Percentiles rank a stretch among this genome's conserved stretches.
Evolutionary conservation across 2,888 invertebrate genomes (phyloP).

Genomic region (Augochlorella aurata): DNA sequence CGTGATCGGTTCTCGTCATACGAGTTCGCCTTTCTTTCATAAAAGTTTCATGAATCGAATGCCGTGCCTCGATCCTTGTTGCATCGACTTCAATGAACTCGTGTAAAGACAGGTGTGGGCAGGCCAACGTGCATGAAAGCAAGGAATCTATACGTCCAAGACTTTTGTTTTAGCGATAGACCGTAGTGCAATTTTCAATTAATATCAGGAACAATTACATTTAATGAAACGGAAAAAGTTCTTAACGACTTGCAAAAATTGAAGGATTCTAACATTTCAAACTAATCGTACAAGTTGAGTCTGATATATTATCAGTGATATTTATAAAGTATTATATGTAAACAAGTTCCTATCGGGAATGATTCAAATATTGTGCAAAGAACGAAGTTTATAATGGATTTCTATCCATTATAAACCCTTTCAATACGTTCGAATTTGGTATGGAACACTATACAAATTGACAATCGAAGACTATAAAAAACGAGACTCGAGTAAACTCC

Average conservation of each 20-base stretch:
- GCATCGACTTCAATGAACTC: not conserved
- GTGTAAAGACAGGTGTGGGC: not conserved
- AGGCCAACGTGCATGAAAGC: not conserved
- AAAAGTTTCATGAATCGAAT: conserved; percentile 27
- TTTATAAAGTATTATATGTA: too few relatives aligned
- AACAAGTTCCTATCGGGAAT: not conserved
- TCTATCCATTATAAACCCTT: too few relatives aligned
- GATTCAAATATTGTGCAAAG: not conserved
- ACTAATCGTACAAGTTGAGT: too few relatives aligned
- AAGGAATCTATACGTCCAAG: not conserved
- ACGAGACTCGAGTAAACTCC: too few relatives aligned
- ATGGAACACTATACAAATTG: too few relatives aligned
- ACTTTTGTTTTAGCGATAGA: not conserved
- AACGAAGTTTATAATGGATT: too few relatives aligned
- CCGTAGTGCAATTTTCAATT: not conserved
- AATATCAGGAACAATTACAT: not conserved
- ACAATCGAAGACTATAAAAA: too few relatives aligned
- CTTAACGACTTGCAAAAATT: too few relatives aligned
- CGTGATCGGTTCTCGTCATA: conserved; percentile 17
- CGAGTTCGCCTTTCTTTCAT: conserved; percentile 18
- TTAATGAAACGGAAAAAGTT: not conserved
- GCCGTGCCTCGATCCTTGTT: conserved; percentile 3
- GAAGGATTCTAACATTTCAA: too few relatives aligned
- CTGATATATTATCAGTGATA: too few relatives aligned
- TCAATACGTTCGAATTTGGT: too few relatives aligned